Percentiles rank a stretch among this genome's conserved stretches.
Evolutionary conservation across 2,113 vertebrate species (phyloP).

Genomic region (Acrocephalus arundinaceus): DNA sequence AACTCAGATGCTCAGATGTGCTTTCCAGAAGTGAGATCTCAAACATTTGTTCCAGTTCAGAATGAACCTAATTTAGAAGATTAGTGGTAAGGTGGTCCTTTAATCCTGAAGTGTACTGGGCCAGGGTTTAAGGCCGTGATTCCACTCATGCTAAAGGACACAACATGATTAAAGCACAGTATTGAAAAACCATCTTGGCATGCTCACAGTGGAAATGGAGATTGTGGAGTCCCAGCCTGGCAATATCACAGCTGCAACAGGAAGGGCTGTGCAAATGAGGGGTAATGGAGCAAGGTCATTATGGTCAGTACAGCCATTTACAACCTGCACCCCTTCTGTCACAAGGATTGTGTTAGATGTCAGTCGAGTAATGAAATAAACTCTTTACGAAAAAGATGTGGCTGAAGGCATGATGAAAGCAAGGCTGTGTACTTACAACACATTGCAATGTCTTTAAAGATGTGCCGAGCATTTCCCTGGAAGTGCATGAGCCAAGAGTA

Average conservation of each 20-base stretch:
- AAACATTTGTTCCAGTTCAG: not conserved
- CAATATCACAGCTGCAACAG: slow-evolving; percentile 24
- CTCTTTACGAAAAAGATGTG: not conserved
- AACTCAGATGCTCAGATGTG: not conserved
- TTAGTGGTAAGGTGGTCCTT: not conserved
- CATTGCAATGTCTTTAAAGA: slow-evolving; percentile 15
- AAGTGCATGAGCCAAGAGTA: not conserved
- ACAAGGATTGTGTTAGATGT: not conserved
- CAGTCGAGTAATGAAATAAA: slow-evolving; percentile 5
- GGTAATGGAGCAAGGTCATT: not conserved
- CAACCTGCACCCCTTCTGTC: not conserved
- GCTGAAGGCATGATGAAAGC: slow-evolving; percentile 2
- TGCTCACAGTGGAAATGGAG: not conserved
- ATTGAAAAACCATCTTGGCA: slow-evolving; percentile 17
- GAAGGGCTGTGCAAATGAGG: not conserved
- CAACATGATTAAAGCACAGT: not conserved
- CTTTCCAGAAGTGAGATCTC: not conserved
- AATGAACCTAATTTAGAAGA: not conserved
- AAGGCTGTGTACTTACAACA: not conserved
- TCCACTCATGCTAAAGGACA: not conserved
- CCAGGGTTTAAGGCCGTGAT: not conserved
- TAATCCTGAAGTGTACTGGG: not conserved
- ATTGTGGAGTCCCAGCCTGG: not conserved
- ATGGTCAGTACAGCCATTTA: not conserved
- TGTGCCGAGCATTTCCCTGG: not conserved